phyloP scores from a whole-genome alignment of 2,888 invertebrate genomes.

The Crioceris asparagi region DNA sequence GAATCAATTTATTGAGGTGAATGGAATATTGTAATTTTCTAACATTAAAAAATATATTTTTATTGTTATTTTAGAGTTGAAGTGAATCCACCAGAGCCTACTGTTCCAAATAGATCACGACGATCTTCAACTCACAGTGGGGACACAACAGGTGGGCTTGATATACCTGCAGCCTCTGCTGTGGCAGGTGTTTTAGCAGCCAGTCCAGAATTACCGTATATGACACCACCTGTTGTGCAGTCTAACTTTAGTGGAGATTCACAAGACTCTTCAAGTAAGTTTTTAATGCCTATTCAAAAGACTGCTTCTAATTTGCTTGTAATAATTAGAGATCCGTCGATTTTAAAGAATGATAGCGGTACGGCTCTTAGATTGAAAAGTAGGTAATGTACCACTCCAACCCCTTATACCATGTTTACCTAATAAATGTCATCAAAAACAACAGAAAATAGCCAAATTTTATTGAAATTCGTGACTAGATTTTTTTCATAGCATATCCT shows the following conservation, averaged over 20 bases:
- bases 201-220: conserved; percentile 79
- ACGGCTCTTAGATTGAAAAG: too few relatives aligned
- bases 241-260: conserved; percentile 80
- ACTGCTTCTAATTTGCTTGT: too few relatives aligned
- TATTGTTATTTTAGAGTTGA: conserved; percentile 14
- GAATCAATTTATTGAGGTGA: conserved; percentile 25
- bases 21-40: neutral
- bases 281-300: too few relatives aligned
- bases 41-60: conserved; percentile 1
- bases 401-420: too few relatives aligned
- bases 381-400: too few relatives aligned
- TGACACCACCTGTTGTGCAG: conserved; percentile 64
- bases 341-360: too few relatives aligned
- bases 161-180: conserved; percentile 78
- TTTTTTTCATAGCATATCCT: too few relatives aligned
- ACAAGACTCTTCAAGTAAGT: conserved; percentile 73
- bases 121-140: conserved; percentile 42
- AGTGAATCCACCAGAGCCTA: conserved; percentile 27
- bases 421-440: too few relatives aligned
- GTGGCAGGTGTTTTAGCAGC: conserved; percentile 79
- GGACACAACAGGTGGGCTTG: conserved; percentile 31
- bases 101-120: conserved; percentile 43
- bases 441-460: too few relatives aligned
- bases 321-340: too few relatives aligned
- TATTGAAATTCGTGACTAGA: too few relatives aligned